Conservation (phyloP, 2,113 vertebrate genomes). For the Sinocyclocheilus maitianheensis region DNA sequence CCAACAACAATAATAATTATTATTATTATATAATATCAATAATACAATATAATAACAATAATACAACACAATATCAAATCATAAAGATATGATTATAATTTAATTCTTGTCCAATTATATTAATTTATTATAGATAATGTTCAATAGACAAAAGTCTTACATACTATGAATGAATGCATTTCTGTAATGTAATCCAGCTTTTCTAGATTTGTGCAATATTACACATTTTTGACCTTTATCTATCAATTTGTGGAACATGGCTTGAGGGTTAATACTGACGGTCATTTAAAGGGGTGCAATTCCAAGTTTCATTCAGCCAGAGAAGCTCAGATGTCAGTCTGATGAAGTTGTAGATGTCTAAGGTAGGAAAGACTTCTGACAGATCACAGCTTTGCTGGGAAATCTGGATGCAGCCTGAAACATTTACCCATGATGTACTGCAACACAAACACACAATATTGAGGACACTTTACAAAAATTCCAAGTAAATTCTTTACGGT, state of each 20-base stretch:
- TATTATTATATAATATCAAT: neutral
- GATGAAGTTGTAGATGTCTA: conserved; percentile 63
- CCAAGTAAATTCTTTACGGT: neutral
- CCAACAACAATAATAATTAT: neutral
- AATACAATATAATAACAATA: too few species aligned
- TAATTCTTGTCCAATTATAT: neutral
- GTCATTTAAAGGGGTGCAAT: conserved; percentile 65
- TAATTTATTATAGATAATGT: neutral
- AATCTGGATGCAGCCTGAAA: conserved; percentile 65
- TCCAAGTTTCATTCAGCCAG: conserved; percentile 50
- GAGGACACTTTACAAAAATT: neutral
- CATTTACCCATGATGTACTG: conserved; percentile 67
- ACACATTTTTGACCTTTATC: neutral
- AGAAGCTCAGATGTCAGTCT: conserved; percentile 57
- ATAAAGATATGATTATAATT: neutral
- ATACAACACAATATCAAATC: too few species aligned
- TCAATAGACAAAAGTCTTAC: too few species aligned
- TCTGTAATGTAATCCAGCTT: neutral
- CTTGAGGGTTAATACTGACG: neutral
- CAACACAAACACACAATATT: conserved; percentile 26
- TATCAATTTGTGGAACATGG: neutral
- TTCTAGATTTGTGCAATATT: neutral
- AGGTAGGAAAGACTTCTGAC: conserved; percentile 61
- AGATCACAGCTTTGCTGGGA: conserved; percentile 65
- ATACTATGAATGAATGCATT: neutral